These are phyloP conservation scores for Strix aluco DNA, from an alignment of 2,113 vertebrate species.

Conservation along the genomic window DNA sequence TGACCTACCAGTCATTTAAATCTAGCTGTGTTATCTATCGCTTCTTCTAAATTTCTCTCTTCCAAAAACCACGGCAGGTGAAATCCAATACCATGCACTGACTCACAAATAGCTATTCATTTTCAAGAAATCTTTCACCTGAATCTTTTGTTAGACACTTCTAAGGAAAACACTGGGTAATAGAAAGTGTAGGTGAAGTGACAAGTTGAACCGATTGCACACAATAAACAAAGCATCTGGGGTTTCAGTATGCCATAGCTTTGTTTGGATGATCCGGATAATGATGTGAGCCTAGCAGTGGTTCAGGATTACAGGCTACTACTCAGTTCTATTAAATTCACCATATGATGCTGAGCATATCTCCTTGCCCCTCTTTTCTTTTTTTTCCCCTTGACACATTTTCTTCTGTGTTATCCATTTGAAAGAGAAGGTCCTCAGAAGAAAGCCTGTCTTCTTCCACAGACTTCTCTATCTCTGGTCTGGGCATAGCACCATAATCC, in stretches of 20 bases:
- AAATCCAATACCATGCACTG: constrained; percentile 9
- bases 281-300: neutral
- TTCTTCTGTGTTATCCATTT: neutral
- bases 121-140: neutral
- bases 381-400: neutral
- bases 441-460: neutral
- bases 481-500: neutral
- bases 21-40: neutral
- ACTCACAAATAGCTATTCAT: constrained; percentile 1
- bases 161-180: constrained; percentile 13
- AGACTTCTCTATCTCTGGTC: neutral
- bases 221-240: neutral
- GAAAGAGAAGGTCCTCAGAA: neutral
- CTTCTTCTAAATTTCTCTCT: neutral
- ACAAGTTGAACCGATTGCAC: constrained; percentile 11
- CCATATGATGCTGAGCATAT: neutral
- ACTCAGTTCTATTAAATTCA: neutral
- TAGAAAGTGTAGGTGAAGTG: constrained; percentile 1
- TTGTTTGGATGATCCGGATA: neutral
- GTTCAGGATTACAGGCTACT: neutral
- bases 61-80: neutral
- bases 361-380: neutral
- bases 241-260: neutral
- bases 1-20: neutral
- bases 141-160: neutral